Conservation (phyloP, 2,797 vertebrate species). For the Tenualosa thibaudeaui region DNA sequence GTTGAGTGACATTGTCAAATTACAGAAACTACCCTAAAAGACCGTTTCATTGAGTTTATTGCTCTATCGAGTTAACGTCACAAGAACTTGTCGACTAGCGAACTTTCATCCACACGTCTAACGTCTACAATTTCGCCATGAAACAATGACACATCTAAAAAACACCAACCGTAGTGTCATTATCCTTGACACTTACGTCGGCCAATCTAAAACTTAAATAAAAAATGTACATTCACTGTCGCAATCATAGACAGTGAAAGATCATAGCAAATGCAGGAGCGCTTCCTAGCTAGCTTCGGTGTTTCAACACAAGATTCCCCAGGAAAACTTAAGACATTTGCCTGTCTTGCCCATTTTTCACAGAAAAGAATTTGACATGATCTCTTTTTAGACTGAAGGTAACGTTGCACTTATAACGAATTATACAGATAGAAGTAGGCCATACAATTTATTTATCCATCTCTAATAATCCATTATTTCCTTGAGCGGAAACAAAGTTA, state of each 20-base stretch:
- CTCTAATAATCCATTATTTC: background rate
- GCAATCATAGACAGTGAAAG: background rate
- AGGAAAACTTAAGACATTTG: background rate
- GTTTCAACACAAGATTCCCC: conserved; percentile 1
- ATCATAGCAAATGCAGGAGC: background rate
- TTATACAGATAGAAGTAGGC: background rate
- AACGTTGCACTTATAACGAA: background rate
- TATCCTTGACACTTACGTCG: background rate
- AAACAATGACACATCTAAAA: background rate
- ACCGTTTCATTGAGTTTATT: background rate
- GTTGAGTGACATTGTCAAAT: conserved; percentile 69
- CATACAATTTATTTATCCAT: background rate
- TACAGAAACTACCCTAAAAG: background rate
- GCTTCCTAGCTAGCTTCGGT: background rate
- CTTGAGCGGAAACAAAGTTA: background rate
- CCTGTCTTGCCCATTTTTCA: background rate
- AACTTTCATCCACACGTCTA: background rate
- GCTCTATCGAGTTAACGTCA: too few relatives aligned
- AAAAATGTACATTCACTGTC: background rate
- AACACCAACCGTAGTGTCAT: background rate
- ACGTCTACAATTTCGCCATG: background rate
- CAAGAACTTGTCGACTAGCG: too few relatives aligned
- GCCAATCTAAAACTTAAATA: background rate
- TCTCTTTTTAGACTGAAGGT: background rate
- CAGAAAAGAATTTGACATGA: background rate